Evolutionary conservation across 1,140 invertebrate species (phyloP), one percentile per base, ranked within the genome.

Genomic region (Apocrypta bakeri): DNA sequence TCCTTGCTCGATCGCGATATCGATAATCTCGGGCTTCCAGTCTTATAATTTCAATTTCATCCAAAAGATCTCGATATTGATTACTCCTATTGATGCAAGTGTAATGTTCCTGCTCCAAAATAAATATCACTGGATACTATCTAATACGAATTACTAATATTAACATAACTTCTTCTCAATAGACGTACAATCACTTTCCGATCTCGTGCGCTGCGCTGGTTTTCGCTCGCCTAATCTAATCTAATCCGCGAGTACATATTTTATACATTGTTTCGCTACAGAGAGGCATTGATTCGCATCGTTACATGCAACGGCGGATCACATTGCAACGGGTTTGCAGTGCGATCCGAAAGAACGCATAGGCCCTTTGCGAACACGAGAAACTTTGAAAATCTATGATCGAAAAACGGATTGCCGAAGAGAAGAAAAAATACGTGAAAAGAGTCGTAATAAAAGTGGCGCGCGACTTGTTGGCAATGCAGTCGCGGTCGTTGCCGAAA

Each of bases 151-250:
- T n/a, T n/a, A n/a, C n/a, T n/a, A n/a, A n/a, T n/a, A n/a, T n/a
- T n/a, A n/a, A n/a, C n/a, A n/a, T n/a, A n/a, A n/a, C n/a, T 48
- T 48, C 21, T 66, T 66, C n/a, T 24, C 63, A n/a, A n/a, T n/a
- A n/a, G 4, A 66, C 27, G n/a, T 17, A 64, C 71, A 73, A 80
- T 80, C 48, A 69, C 24, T 42, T 80, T 25, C 42, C 31, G 56
- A 37, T 80, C 42, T 73, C 12, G 29, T 27, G 63, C 21, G 37
- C 64, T 17, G 66, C n/a, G n/a, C n/a, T 42, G 31, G 27, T 79
- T 56, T 71, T n/a, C 0, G 24, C 40, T 2, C 40, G 61, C 24
- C 21, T 69, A 80, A 80, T 80, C 79, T 80, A 80, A 80, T 80
- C 79, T n/a, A n/a, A n/a, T 73, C 56, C 37, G 72, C 48, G 40